phyloP scores from a whole-genome alignment of 2,113 vertebrate species.

The Zingel zingel region DNA sequence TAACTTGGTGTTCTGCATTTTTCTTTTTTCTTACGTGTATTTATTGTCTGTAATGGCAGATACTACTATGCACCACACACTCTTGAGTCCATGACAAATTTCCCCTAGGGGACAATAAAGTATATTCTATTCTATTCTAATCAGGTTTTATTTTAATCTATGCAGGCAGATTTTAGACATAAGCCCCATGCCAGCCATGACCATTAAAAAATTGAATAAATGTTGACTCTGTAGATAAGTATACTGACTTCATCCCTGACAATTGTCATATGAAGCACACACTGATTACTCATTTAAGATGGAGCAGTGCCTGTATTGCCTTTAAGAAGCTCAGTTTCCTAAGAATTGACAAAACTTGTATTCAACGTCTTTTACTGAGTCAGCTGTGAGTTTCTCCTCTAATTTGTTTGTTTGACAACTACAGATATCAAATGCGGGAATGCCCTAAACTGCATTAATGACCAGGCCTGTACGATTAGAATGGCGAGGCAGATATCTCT shows the following conservation, averaged over 20 bases:
- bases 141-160: not conserved
- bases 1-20: no score
- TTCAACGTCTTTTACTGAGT: not conserved
- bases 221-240: not conserved
- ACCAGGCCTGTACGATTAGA: slow-evolving; percentile 2
- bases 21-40: no score
- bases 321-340: not conserved
- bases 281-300: not conserved
- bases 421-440: not conserved
- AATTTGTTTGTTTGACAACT: not conserved
- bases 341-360: not conserved
- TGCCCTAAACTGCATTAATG: not conserved
- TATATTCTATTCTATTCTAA: no score
- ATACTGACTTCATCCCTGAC: not conserved
- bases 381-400: not conserved
- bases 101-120: no score
- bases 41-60: no score
- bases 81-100: no score
- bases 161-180: not conserved
- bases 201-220: not conserved
- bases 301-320: not conserved
- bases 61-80: no score
- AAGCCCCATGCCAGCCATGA: not conserved
- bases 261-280: not conserved
- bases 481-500: not conserved